Evolutionary conservation across 1,140 invertebrate genomes (phyloP).

Genomic region (Dermatophagoides farinae): DNA sequence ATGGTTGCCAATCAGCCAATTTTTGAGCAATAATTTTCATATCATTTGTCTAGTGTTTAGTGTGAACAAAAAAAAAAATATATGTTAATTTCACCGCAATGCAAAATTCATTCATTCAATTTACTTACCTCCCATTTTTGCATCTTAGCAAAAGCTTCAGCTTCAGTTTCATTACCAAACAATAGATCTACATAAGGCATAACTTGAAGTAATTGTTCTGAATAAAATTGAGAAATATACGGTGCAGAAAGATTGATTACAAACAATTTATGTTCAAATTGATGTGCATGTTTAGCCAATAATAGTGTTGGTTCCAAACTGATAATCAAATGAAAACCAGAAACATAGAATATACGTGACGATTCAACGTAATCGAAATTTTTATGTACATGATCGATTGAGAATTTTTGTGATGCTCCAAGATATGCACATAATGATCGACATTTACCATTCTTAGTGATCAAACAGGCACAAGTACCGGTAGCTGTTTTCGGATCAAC

Average conservation of each 20-base stretch:
- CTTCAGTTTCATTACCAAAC: slow-evolving; percentile 75
- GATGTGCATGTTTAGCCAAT: slow-evolving; percentile 8
- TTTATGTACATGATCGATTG: slow-evolving; percentile 45
- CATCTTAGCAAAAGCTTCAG: slow-evolving; percentile 18
- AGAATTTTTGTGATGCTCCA: slow-evolving; percentile 82
- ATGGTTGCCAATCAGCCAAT: slow-evolving; percentile 21
- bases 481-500: slow-evolving; percentile 52
- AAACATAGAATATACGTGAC: slow-evolving; percentile 11
- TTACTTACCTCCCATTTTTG: slow-evolving; percentile 5
- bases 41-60: background rate
- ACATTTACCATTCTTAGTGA: slow-evolving; percentile 46
- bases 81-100: too few species aligned
- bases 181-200: slow-evolving; percentile 86
- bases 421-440: slow-evolving; percentile 84
- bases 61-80: background rate
- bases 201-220: slow-evolving; percentile 52
- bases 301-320: slow-evolving; percentile 1
- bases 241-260: slow-evolving; percentile 53
- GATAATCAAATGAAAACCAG: slow-evolving; percentile 14
- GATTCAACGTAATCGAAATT: slow-evolving; percentile 7
- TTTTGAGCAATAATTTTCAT: slow-evolving; percentile 55
- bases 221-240: slow-evolving; percentile 76
- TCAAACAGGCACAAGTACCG: slow-evolving; percentile 62
- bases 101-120: background rate
- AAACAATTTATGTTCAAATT: slow-evolving; percentile 8